A percentile compares a stretch with the other conserved stretches of the same genome.
Conservation (phyloP, 1,140 invertebrate species). For the Lasioglossum baleicum region DNA sequence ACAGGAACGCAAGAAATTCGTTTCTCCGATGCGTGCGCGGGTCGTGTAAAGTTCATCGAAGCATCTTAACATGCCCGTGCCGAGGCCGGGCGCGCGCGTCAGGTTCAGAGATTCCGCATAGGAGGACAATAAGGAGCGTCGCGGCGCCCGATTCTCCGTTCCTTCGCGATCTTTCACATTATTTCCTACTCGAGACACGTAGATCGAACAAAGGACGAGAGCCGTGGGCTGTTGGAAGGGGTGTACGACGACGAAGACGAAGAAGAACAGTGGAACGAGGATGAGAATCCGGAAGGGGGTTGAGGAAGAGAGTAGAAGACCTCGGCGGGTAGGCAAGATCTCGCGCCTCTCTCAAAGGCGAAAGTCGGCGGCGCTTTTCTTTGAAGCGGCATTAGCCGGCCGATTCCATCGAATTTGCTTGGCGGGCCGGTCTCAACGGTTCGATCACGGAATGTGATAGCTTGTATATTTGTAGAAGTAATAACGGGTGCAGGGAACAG, state of each 20-base stretch:
- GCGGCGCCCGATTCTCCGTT: slow-evolving; percentile 11
- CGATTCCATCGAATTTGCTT: slow-evolving; percentile 58
- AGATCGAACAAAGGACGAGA: slow-evolving; percentile 43
- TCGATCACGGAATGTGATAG: slow-evolving; percentile 68
- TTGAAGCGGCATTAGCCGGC: slow-evolving; percentile 63
- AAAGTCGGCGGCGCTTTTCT: slow-evolving; percentile 42
- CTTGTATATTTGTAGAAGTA: slow-evolving; percentile 75
- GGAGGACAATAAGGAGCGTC: slow-evolving; percentile 31
- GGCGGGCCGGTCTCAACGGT: slow-evolving; percentile 38
- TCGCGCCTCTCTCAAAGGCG: slow-evolving; percentile 50
- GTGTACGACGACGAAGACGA: neutral
- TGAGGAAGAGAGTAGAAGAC: neutral
- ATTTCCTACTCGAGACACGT: slow-evolving; percentile 57
- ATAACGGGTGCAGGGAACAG: slow-evolving; percentile 65
- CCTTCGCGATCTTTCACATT: slow-evolving; percentile 52
- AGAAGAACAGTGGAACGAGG: too few species aligned
- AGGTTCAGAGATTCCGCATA: slow-evolving; percentile 17
- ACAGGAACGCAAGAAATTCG: neutral
- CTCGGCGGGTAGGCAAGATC: slow-evolving; percentile 29
- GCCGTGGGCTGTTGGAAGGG: neutral
- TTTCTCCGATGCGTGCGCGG: neutral
- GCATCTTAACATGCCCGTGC: neutral
- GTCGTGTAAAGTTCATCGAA: neutral
- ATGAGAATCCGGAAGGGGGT: too few species aligned
- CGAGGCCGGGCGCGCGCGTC: neutral